Percentiles rank a stretch among this genome's conserved stretches.
These are phyloP conservation scores for Aethes cnicana DNA, from an alignment of 2,888 invertebrate species.

Conservation along the genomic window DNA sequence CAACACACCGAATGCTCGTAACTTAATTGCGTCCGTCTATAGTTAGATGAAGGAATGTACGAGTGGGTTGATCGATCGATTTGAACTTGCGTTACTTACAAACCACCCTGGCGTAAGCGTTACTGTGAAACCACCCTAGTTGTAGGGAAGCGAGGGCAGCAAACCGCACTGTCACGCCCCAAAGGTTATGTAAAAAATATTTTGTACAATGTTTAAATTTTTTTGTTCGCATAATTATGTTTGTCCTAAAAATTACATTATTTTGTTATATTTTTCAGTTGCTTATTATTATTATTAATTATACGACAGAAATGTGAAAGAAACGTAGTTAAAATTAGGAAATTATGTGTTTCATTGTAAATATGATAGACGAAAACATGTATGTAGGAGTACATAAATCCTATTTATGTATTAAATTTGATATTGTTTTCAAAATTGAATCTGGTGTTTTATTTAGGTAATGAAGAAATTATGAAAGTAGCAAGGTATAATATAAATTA, in stretches of 20 bases:
- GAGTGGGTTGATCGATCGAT: no score
- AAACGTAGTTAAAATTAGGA: constrained; percentile 63
- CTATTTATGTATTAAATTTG: constrained; percentile 83
- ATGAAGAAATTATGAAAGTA: neutral
- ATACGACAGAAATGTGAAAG: constrained; percentile 66
- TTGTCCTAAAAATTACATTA: constrained; percentile 53
- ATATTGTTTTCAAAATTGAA: constrained; percentile 82
- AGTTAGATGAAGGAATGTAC: no score
- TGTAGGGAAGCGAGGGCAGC: constrained; percentile 48
- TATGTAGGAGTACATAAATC: constrained; percentile 80
- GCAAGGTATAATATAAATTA: no score
- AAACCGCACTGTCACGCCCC: constrained; percentile 38
- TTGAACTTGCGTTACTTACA: no score
- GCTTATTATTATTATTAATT: constrained; percentile 65
- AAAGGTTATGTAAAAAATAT: constrained; percentile 66
- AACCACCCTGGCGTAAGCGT: no score
- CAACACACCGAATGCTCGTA: no score
- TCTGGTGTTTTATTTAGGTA: constrained; percentile 62
- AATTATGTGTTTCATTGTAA: constrained; percentile 80
- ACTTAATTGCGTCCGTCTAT: no score
- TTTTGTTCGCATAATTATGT: constrained; percentile 67
- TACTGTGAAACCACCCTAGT: no score
- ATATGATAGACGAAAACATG: constrained; percentile 78
- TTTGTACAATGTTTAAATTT: constrained; percentile 69
- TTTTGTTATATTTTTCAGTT: constrained; percentile 71